Percentiles rank a stretch among this genome's conserved stretches.
Conservation (phyloP, 1,140 invertebrate genomes). For the Octopus sinensis region DNA sequence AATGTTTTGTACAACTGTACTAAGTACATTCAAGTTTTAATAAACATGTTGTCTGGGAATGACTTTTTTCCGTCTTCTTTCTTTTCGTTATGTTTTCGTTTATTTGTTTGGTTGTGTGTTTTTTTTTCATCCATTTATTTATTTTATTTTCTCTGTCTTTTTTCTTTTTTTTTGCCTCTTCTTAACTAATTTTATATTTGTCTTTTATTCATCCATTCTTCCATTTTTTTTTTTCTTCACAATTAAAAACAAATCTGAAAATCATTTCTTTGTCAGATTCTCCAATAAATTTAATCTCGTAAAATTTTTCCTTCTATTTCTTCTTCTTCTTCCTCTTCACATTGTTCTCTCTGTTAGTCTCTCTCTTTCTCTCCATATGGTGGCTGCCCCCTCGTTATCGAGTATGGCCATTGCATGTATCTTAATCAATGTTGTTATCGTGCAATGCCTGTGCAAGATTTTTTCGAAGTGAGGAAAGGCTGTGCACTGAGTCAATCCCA, state of each 20-base stretch:
- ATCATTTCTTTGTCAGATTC: neutral
- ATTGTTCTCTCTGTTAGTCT: too few relatives aligned
- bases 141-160: neutral
- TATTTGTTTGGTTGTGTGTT: neutral
- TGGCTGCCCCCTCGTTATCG: too few relatives aligned
- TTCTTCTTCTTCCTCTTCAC: too few relatives aligned
- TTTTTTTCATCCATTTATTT: neutral
- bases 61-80: neutral
- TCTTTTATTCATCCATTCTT: neutral
- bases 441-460: too few relatives aligned
- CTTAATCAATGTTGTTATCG: too few relatives aligned
- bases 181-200: neutral
- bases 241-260: neutral
- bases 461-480: too few relatives aligned
- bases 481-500: too few relatives aligned
- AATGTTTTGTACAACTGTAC: slow-evolving; percentile 15
- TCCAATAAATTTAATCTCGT: too few relatives aligned
- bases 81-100: neutral
- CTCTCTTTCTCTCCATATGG: too few relatives aligned
- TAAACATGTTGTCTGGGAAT: slow-evolving; percentile 16
- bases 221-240: neutral
- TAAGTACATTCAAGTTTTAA: slow-evolving; percentile 16
- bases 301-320: too few relatives aligned
- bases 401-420: too few relatives aligned
- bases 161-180: neutral